These are phyloP conservation scores for Nebria brevicollis DNA, from an alignment of 2,888 invertebrate genomes.

Conservation along the genomic window DNA sequence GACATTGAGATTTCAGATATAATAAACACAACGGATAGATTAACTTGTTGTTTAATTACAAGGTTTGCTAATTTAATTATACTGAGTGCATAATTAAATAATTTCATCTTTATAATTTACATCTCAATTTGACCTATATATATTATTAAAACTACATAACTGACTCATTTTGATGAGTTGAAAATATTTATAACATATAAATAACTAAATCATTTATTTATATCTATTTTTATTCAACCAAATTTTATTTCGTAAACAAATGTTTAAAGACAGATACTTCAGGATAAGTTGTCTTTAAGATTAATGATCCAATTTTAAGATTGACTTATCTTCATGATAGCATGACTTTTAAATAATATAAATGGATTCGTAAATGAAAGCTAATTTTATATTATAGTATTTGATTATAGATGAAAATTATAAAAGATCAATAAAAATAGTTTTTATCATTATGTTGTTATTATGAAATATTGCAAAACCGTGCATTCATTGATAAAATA, in stretches of 20 bases:
- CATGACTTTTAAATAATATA: too few species aligned
- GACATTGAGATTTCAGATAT: background rate
- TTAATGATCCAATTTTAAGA: too few species aligned
- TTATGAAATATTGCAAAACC: background rate
- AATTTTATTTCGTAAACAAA: too few species aligned
- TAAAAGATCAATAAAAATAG: background rate
- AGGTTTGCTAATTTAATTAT: background rate
- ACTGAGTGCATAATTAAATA: background rate
- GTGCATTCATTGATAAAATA: constrained; percentile 23
- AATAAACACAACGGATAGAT: background rate
- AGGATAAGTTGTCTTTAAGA: too few species aligned
- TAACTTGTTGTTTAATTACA: background rate
- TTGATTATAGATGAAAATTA: background rate
- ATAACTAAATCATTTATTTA: background rate
- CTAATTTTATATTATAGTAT: too few species aligned
- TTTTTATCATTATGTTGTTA: background rate
- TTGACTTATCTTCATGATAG: too few species aligned
- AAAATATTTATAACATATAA: background rate
- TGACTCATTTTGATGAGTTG: background rate
- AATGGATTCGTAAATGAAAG: too few species aligned
- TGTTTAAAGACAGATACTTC: too few species aligned
- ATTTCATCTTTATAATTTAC: background rate
- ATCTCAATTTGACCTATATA: background rate
- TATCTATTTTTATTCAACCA: too few species aligned
- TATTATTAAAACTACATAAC: background rate